Evolutionary conservation across 2,797 vertebrate species (phyloP).

Genomic region (Hippocampus kuda): DNA sequence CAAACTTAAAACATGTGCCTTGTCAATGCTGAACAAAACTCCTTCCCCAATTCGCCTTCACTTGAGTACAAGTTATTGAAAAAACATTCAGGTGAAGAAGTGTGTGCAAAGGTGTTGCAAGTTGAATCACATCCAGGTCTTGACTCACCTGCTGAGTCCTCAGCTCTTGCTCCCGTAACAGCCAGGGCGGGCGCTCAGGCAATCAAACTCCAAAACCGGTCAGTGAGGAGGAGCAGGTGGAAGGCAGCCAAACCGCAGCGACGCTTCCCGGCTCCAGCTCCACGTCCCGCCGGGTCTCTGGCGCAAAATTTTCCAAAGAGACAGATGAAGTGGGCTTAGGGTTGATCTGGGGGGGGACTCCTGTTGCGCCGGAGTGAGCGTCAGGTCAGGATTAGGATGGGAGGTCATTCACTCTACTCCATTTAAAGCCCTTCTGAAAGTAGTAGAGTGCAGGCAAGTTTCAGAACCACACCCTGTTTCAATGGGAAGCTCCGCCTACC

Average conservation of each 20-base stretch:
- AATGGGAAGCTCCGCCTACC: constrained; percentile 49
- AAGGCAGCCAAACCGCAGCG: constrained; percentile 17
- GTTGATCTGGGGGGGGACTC: constrained; percentile 4
- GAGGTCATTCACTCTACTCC: constrained; percentile 33
- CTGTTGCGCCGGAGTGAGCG: constrained; percentile 19
- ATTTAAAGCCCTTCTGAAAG: constrained; percentile 53
- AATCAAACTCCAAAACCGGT: constrained; percentile 26
- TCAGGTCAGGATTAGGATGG: constrained; percentile 23
- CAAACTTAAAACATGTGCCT: not conserved
- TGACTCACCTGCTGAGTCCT: constrained; percentile 55
- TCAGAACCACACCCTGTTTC: constrained; percentile 66
- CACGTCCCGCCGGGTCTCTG: not conserved
- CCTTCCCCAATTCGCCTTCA: not conserved
- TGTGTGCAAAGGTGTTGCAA: not conserved
- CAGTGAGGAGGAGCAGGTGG: constrained; percentile 20
- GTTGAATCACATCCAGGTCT: constrained; percentile 1
- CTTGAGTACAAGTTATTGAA: not conserved
- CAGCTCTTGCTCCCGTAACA: constrained; percentile 23
- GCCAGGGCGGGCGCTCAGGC: constrained; percentile 20
- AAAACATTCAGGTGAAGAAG: not conserved
- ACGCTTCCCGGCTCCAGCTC: not conserved
- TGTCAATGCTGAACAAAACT: not conserved
- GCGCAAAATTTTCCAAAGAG: constrained; percentile 7
- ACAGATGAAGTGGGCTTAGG: constrained; percentile 11
- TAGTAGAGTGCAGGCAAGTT: constrained; percentile 53